These are phyloP conservation scores for Brachypteracias leptosomus DNA, from an alignment of 2,113 vertebrate genomes.

Conservation along the genomic window DNA sequence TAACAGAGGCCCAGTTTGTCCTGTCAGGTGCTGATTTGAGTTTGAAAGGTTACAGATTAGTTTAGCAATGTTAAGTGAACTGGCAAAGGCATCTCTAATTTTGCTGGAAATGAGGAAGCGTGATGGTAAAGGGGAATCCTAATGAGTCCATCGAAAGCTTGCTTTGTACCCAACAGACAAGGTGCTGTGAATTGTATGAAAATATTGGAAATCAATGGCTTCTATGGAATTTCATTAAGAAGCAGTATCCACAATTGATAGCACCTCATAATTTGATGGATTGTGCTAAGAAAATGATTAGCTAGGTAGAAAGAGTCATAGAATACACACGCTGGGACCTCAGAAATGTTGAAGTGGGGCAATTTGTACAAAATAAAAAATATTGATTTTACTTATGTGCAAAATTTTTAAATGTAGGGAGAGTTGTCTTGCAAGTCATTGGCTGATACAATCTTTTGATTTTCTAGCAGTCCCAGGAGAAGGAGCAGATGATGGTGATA, in stretches of 20 bases:
- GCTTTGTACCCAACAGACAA: constrained; percentile 94
- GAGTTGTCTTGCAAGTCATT: constrained; percentile 70
- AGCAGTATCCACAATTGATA: constrained; percentile 98
- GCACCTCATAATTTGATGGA: constrained; percentile 99
- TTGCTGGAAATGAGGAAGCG: constrained; percentile 91
- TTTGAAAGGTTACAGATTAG: constrained; percentile 82
- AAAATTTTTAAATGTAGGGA: constrained; percentile 83
- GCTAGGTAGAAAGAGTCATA: constrained; percentile 86
- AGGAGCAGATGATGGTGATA: constrained; percentile 89
- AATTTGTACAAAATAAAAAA: constrained; percentile 93
- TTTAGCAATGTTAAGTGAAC: constrained; percentile 87
- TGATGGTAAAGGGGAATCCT: constrained; percentile 92
- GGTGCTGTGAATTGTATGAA: constrained; percentile 95
- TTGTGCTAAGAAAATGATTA: constrained; percentile 99
- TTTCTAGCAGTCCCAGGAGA: constrained; percentile 83
- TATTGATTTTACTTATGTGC: constrained; percentile 92
- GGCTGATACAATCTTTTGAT: constrained; percentile 86
- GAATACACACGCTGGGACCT: constrained; percentile 79
- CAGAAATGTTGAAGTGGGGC: constrained; percentile 88
- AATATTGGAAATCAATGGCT: constrained; percentile 99
- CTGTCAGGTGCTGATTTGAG: constrained; percentile 76
- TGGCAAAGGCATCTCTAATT: constrained; percentile 91
- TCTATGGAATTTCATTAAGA: constrained; percentile 99
- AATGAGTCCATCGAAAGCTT: constrained; percentile 95
- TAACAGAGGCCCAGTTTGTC: constrained; percentile 70